Conservation (phyloP, 2,113 vertebrate genomes). For the Erpornis zantholeuca region DNA sequence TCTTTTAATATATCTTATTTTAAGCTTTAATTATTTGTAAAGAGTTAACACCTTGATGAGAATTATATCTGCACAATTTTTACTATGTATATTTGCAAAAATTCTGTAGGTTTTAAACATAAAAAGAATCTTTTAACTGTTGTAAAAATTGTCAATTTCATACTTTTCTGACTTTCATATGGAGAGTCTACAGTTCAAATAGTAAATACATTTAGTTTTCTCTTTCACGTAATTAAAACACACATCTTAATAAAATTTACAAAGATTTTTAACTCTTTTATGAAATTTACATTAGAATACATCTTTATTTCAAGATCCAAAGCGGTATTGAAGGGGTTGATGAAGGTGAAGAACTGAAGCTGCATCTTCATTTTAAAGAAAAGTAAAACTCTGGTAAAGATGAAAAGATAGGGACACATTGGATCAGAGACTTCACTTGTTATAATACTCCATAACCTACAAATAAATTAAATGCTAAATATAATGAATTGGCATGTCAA, state of each 20-base stretch:
- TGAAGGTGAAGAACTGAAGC: background rate
- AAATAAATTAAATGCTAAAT: constrained; percentile 11
- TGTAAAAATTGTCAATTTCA: background rate
- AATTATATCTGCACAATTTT: background rate
- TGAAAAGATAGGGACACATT: background rate
- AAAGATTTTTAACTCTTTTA: constrained; percentile 13
- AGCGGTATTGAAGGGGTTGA: constrained; percentile 3
- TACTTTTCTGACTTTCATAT: background rate
- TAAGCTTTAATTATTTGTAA: background rate
- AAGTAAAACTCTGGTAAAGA: background rate
- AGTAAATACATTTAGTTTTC: background rate
- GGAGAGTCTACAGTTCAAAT: background rate
- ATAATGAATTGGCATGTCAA: background rate
- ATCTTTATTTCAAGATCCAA: constrained; percentile 24
- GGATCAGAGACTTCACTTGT: background rate
- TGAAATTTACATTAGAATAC: constrained; percentile 10
- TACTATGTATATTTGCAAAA: background rate
- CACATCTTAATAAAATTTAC: background rate
- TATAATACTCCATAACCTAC: background rate
- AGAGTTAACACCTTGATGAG: background rate
- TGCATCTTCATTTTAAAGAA: background rate
- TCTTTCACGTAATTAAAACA: constrained; percentile 45
- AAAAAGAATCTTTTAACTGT: background rate
- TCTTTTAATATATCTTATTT: background rate
- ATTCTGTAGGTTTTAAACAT: background rate